A percentile compares a stretch with the other conserved stretches of the same genome.
phyloP scores from a whole-genome alignment of 1,140 invertebrate genomes.

The Bombus superbus region DNA sequence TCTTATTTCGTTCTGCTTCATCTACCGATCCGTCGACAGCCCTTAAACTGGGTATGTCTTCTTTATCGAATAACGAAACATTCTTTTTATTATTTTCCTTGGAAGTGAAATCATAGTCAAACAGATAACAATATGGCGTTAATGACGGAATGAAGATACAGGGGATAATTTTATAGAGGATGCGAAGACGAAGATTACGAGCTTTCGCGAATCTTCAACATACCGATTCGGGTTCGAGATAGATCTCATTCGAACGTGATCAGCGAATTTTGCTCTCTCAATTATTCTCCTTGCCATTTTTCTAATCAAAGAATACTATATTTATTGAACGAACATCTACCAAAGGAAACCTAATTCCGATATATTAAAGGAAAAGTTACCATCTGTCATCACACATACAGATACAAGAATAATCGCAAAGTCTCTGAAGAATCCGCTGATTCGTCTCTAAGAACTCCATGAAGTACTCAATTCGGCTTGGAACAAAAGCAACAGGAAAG shows the following conservation, averaged over 20 bases:
- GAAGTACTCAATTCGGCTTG: constrained; percentile 40
- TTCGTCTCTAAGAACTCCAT: constrained; percentile 10
- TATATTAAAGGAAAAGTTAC: not conserved
- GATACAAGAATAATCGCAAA: not conserved
- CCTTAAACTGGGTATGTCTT: not conserved
- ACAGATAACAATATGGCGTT: not conserved
- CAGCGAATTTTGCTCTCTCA: no score
- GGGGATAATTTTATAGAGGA: not conserved
- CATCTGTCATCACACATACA: not conserved
- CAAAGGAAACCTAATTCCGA: no score
- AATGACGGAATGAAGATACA: not conserved
- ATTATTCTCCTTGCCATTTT: no score
- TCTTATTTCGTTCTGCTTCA: constrained; percentile 22
- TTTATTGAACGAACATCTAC: no score
- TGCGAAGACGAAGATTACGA: not conserved
- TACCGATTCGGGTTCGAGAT: no score
- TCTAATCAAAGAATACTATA: no score
- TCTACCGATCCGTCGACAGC: not conserved
- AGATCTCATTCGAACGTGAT: no score
- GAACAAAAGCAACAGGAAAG: not conserved
- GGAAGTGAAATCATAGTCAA: not conserved
- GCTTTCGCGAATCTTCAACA: no score
- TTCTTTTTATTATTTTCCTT: not conserved
- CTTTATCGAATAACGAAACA: not conserved
- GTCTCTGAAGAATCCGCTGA: not conserved